phyloP scores from a whole-genome alignment of 1,140 invertebrate genomes.

The Aphaenogaster ashmeadi region DNA sequence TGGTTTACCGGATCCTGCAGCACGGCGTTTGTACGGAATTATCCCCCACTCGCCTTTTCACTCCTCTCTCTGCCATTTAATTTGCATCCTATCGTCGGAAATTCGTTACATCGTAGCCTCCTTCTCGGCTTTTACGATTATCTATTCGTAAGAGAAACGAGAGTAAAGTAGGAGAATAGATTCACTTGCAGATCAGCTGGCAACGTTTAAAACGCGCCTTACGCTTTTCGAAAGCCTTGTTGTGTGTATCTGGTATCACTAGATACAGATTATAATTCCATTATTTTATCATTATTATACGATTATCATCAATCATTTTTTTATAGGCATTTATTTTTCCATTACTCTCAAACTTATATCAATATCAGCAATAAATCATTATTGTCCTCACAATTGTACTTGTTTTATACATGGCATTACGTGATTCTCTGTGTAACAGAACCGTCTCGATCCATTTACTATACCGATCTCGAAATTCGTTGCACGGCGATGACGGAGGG shows the following conservation, averaged over 20 bases:
- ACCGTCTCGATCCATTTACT: not conserved
- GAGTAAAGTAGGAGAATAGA: not conserved
- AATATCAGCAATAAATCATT: not conserved
- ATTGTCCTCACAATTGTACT: not conserved
- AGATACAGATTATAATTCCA: not conserved
- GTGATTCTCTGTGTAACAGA: not conserved
- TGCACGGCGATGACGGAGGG: not conserved
- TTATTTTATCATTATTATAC: not conserved
- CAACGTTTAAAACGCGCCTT: not conserved
- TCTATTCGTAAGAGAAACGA: not conserved
- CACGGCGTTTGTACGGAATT: conserved; percentile 37
- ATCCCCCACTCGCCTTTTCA: not conserved
- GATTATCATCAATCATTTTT: conserved; percentile 4
- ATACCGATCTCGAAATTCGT: not conserved
- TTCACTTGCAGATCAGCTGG: not conserved
- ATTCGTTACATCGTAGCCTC: conserved; percentile 28
- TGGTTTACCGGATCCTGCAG: conserved; percentile 49
- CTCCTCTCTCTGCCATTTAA: not conserved
- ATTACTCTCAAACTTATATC: not conserved
- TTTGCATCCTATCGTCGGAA: conserved; percentile 47
- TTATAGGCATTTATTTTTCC: not conserved
- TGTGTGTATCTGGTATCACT: not conserved
- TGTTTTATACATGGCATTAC: not conserved
- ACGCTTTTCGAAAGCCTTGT: not conserved
- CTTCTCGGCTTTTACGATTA: not conserved